Evolutionary conservation across 2,797 vertebrate genomes (phyloP).

Genomic region (Gallirallus australis): DNA sequence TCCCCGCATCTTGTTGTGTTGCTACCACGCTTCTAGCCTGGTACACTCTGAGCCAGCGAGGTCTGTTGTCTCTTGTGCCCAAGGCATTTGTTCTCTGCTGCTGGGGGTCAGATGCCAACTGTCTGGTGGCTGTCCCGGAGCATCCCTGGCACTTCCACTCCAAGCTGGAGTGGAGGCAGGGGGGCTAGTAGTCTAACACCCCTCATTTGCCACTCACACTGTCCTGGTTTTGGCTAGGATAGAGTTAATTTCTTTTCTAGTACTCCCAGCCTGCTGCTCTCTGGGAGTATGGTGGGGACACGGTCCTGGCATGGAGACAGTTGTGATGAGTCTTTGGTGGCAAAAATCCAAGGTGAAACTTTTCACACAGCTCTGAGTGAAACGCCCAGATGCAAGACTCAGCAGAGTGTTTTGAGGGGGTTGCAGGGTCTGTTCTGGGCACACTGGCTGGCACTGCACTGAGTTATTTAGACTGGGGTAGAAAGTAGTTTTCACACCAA

Average conservation of each 20-base stretch:
- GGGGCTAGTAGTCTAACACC: neutral
- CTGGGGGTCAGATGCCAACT: neutral
- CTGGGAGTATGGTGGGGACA: neutral
- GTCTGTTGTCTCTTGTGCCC: neutral
- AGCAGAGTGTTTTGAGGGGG: neutral
- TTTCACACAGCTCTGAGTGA: too few relatives aligned
- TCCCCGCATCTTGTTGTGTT: neutral
- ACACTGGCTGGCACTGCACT: neutral
- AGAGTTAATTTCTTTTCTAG: too few relatives aligned
- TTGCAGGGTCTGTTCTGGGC: neutral
- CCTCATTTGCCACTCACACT: neutral
- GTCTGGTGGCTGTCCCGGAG: neutral
- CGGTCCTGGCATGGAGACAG: neutral
- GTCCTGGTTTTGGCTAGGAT: too few relatives aligned
- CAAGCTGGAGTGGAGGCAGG: fast-evolving
- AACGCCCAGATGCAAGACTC: neutral
- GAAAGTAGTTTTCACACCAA: neutral
- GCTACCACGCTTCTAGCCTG: neutral
- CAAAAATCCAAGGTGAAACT: neutral
- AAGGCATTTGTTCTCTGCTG: neutral
- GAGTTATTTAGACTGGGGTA: neutral
- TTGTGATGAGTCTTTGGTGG: neutral
- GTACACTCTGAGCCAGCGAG: neutral
- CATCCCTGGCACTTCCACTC: neutral
- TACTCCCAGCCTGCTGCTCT: neutral